Conservation (phyloP, 1,140 invertebrate genomes). For the Trichonephila clavipes region DNA sequence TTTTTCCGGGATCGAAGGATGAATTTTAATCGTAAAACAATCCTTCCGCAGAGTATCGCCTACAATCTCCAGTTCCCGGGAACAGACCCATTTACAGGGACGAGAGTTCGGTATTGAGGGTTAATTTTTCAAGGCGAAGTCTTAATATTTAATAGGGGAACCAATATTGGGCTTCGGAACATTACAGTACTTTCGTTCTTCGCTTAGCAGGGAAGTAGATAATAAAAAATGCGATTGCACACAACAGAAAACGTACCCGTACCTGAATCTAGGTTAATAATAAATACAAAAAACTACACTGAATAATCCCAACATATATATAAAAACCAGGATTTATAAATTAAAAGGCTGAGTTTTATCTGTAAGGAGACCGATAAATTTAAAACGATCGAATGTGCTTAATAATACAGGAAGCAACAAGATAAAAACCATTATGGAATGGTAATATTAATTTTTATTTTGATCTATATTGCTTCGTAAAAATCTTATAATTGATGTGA, state of each 20-base stretch:
- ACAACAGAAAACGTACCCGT: background rate
- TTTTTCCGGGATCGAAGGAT: constrained; percentile 48
- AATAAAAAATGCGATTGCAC: background rate
- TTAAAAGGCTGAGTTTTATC: no score
- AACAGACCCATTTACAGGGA: background rate
- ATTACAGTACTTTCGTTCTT: background rate
- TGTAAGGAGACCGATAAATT: no score
- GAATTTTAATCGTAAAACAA: constrained; percentile 75
- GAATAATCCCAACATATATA: no score
- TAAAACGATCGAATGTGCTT: no score
- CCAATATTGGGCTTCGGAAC: background rate
- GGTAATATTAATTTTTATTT: no score
- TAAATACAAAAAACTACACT: no score
- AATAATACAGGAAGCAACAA: no score
- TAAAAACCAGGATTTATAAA: no score
- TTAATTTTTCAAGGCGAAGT: constrained; percentile 48
- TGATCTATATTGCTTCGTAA: no score
- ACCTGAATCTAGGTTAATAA: background rate
- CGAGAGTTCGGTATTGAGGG: constrained; percentile 51
- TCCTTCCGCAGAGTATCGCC: constrained; percentile 38
- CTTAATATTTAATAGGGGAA: constrained; percentile 58
- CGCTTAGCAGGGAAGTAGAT: background rate
- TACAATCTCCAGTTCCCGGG: background rate
- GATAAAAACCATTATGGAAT: no score
- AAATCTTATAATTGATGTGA: no score